Percentiles rank a stretch among this genome's conserved stretches.
These are phyloP conservation scores for Caprella mutica DNA, from an alignment of 2,888 invertebrate genomes.

Conservation along the genomic window DNA sequence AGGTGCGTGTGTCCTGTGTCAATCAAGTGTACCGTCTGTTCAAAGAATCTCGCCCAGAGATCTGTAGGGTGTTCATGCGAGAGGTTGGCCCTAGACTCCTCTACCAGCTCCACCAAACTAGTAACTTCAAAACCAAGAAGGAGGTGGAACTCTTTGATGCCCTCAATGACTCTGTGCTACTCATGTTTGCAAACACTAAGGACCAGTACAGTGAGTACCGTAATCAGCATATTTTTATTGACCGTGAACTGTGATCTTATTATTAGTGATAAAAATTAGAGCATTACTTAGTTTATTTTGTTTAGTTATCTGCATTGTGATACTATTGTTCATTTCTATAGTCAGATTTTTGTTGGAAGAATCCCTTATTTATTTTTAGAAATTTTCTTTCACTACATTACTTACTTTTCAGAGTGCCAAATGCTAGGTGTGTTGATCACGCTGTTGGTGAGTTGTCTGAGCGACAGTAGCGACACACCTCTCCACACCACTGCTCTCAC, in stretches of 20 bases:
- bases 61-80: slow-evolving; percentile 68
- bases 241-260: neutral
- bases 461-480: neutral
- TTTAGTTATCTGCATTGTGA: neutral
- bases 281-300: neutral
- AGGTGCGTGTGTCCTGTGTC: slow-evolving; percentile 65
- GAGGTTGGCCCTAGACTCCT: slow-evolving; percentile 66
- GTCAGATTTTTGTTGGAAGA: neutral
- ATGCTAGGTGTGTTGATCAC: slow-evolving; percentile 1
- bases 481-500: slow-evolving; percentile 10
- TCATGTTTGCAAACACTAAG: slow-evolving; percentile 42
- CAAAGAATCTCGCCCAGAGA: slow-evolving; percentile 54
- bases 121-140: slow-evolving; percentile 51
- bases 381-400: neutral
- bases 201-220: slow-evolving; percentile 25
- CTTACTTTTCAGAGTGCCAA: neutral
- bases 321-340: neutral
- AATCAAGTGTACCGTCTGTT: slow-evolving; percentile 68
- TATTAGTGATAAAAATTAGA: neutral
- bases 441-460: neutral
- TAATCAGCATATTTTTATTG: neutral
- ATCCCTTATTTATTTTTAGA: neutral
- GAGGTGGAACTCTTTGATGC: slow-evolving; percentile 61
- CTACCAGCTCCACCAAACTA: slow-evolving; percentile 57
- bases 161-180: slow-evolving; percentile 61